These are phyloP conservation scores for Diadema setosum DNA, from an alignment of 35 echinoderm and acorn worm genomes.

Conservation along the genomic window DNA sequence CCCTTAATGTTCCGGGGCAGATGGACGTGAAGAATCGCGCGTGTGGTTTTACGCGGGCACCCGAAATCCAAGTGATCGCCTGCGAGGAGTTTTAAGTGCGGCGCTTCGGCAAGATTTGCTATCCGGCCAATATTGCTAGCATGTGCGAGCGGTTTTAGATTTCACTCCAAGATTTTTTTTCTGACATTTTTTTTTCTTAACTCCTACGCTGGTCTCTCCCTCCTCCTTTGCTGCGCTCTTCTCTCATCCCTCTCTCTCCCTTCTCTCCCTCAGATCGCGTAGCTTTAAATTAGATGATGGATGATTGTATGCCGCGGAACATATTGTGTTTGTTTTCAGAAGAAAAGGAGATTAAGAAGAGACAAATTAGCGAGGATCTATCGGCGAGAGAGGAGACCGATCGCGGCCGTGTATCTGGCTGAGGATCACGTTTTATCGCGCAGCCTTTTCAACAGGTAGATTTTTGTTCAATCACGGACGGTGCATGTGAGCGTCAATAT, in stretches of 20 bases:
- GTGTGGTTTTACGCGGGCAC: neutral
- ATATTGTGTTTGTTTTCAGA: constrained; percentile 27
- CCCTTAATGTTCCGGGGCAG: constrained; percentile 5
- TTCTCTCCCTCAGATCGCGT: neutral
- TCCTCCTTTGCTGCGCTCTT: neutral
- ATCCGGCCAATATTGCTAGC: neutral
- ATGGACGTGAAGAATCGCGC: neutral
- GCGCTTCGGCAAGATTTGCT: neutral
- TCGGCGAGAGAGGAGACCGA: neutral
- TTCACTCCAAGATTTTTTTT: neutral
- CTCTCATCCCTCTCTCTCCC: neutral
- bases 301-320: neutral
- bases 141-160: neutral
- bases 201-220: neutral
- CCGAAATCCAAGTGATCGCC: neutral
- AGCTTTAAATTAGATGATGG: neutral
- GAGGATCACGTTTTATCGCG: neutral
- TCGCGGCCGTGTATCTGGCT: neutral
- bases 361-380: neutral
- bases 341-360: neutral
- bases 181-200: too few species aligned
- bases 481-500: too few species aligned
- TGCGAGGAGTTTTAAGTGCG: neutral
- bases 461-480: neutral
- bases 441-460: constrained; percentile 23